Conservation (phyloP, 1,140 invertebrate genomes). For the Chymomyza costata region DNA sequence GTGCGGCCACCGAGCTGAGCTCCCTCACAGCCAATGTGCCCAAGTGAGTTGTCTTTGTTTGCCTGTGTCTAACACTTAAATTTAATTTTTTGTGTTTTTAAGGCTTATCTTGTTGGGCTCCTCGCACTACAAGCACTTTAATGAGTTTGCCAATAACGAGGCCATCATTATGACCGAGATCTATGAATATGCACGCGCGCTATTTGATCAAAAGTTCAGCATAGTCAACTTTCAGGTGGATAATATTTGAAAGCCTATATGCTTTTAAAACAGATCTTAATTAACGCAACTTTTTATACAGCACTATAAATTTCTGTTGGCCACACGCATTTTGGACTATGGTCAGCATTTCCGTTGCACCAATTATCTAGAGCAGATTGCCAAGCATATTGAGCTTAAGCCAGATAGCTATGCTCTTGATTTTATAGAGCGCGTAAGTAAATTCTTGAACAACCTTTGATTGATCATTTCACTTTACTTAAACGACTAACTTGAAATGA, state of each 20-base stretch:
- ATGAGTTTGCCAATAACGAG: slow-evolving; percentile 86
- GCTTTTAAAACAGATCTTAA: slow-evolving; percentile 5
- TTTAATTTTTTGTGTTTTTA: slow-evolving; percentile 53
- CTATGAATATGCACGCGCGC: slow-evolving; percentile 92
- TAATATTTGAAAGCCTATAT: too few relatives aligned
- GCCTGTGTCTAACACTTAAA: neutral
- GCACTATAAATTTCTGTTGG: slow-evolving; percentile 85
- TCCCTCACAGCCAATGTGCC: slow-evolving; percentile 58
- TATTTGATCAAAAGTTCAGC: slow-evolving; percentile 85
- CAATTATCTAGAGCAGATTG: slow-evolving; percentile 87
- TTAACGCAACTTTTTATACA: slow-evolving; percentile 64
- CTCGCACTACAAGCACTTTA: slow-evolving; percentile 79
- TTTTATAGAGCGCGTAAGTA: slow-evolving; percentile 80
- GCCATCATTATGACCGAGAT: slow-evolving; percentile 96
- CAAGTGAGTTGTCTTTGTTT: slow-evolving; percentile 25
- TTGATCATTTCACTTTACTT: neutral
- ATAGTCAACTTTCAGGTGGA: slow-evolving; percentile 81
- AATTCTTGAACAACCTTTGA: neutral
- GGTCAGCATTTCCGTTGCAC: slow-evolving; percentile 86
- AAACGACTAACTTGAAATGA: too few relatives aligned
- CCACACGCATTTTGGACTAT: slow-evolving; percentile 85
- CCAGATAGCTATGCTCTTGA: slow-evolving; percentile 77
- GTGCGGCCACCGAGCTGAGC: slow-evolving; percentile 55
- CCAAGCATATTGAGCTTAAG: slow-evolving; percentile 80
- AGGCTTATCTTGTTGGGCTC: slow-evolving; percentile 89